Evolutionary conservation across 2,888 invertebrate genomes (phyloP).

Genomic region (Apamea crenata): DNA sequence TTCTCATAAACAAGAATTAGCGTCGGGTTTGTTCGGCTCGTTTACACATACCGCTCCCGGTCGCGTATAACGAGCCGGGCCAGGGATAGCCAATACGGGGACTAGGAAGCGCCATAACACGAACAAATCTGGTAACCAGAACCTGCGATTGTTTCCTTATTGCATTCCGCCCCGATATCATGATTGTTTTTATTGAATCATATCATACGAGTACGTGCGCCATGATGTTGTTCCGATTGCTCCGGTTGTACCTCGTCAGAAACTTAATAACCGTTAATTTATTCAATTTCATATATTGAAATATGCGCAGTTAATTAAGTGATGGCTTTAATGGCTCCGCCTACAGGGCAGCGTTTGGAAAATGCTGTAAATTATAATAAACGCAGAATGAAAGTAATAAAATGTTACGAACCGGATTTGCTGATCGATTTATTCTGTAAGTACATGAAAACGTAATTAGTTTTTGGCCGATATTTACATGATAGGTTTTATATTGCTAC

Average conservation of each 20-base stretch:
- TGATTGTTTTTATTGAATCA: conserved; percentile 67
- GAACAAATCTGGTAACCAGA: conserved; percentile 80
- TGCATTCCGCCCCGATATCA: conserved; percentile 67
- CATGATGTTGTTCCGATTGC: conserved; percentile 37
- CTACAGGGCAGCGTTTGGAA: conserved; percentile 72
- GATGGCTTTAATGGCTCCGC: conserved; percentile 66
- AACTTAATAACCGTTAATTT: conserved; percentile 68
- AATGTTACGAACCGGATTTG: conserved; percentile 69
- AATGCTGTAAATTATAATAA: conserved; percentile 71
- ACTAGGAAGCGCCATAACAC: conserved; percentile 85
- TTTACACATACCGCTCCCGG: conserved; percentile 88
- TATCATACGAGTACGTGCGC: conserved; percentile 46
- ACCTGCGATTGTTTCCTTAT: conserved; percentile 81
- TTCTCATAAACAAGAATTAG: conserved; percentile 89
- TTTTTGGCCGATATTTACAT: conserved; percentile 58
- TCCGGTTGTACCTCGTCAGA: conserved; percentile 43
- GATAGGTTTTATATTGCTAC: conserved; percentile 61
- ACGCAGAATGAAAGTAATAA: conserved; percentile 64
- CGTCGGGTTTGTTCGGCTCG: conserved; percentile 86
- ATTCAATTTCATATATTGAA: conserved; percentile 68
- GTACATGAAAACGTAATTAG: conserved; percentile 75
- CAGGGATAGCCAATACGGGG: conserved; percentile 82
- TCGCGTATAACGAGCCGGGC: conserved; percentile 82
- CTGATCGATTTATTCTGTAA: conserved; percentile 72
- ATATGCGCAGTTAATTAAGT: conserved; percentile 71